A percentile compares a stretch with the other conserved stretches of the same genome.
These are phyloP conservation scores for Nothobranchius furzeri DNA, from an alignment of 2,113 vertebrate species.

Conservation along the genomic window DNA sequence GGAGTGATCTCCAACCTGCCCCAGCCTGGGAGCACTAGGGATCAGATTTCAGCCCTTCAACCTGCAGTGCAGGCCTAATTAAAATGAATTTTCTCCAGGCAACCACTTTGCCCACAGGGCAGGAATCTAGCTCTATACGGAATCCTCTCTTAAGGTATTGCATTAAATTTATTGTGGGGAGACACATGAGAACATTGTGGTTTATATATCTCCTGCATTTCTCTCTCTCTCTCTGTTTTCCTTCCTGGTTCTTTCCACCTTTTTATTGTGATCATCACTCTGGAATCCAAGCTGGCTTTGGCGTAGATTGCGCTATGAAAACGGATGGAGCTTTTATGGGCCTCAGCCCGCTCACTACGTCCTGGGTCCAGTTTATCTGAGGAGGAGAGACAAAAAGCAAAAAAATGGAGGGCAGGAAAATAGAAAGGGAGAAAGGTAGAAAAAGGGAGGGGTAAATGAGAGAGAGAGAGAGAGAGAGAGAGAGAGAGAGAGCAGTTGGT, in stretches of 20 bases:
- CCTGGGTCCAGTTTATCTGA: slow-evolving; percentile 68
- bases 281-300: slow-evolving; percentile 74
- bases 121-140: slow-evolving; percentile 70
- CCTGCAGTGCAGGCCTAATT: slow-evolving; percentile 79
- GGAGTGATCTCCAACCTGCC: slow-evolving; percentile 80
- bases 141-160: slow-evolving; percentile 78
- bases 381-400: slow-evolving; percentile 23
- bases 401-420: slow-evolving; percentile 25
- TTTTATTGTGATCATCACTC: slow-evolving; percentile 80
- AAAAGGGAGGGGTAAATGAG: slow-evolving; percentile 41
- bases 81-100: slow-evolving; percentile 82
- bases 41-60: slow-evolving; percentile 78
- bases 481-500: slow-evolving; percentile 55
- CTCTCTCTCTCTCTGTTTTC: slow-evolving; percentile 46
- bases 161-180: slow-evolving; percentile 75
- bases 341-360: slow-evolving; percentile 69
- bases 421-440: slow-evolving; percentile 45
- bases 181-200: slow-evolving; percentile 73
- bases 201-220: slow-evolving; percentile 72
- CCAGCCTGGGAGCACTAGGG: slow-evolving; percentile 71
- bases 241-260: slow-evolving; percentile 61
- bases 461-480: slow-evolving; percentile 31
- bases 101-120: slow-evolving; percentile 77
- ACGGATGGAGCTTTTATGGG: slow-evolving; percentile 72
- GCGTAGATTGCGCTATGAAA: slow-evolving; percentile 75